These are phyloP conservation scores for Otolemur garnettii DNA, from an alignment of 2,113 vertebrate genomes.

Conservation along the genomic window DNA sequence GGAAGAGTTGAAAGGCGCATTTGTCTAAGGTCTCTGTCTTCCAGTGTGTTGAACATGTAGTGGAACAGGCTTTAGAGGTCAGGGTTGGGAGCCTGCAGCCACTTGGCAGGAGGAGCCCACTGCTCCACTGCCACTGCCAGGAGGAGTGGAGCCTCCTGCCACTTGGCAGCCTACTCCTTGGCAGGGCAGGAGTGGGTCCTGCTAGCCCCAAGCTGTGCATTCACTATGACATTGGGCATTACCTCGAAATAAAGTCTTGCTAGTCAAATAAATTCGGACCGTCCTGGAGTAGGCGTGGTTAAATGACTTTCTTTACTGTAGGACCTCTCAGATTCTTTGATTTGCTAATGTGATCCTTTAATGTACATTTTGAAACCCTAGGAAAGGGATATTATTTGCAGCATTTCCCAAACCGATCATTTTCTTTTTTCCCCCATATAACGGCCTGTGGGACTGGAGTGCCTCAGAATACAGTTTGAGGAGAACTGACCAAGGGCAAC, in stretches of 20 bases:
- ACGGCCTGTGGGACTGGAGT: background rate
- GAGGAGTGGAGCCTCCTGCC: background rate
- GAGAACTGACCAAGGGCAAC: background rate
- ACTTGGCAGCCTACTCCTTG: background rate
- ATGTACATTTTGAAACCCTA: background rate
- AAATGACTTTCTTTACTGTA: background rate
- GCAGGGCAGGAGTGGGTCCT: background rate
- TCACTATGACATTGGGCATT: background rate
- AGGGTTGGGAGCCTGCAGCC: background rate
- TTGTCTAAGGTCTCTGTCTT: background rate
- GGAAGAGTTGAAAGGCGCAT: background rate
- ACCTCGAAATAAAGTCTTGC: background rate
- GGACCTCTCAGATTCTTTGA: background rate
- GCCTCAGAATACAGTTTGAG: background rate
- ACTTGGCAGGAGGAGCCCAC: background rate
- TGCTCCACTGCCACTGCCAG: too few species aligned
- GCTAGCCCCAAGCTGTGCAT: background rate
- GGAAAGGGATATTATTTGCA: background rate
- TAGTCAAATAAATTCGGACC: background rate
- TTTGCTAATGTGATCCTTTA: background rate
- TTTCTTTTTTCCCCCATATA: slow-evolving; percentile 1
- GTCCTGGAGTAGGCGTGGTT: background rate
- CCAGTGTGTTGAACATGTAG: background rate
- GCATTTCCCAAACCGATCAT: background rate
- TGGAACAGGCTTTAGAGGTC: background rate